Conservation (phyloP, 2,888 invertebrate genomes). For the Eurytoma adleriae region DNA sequence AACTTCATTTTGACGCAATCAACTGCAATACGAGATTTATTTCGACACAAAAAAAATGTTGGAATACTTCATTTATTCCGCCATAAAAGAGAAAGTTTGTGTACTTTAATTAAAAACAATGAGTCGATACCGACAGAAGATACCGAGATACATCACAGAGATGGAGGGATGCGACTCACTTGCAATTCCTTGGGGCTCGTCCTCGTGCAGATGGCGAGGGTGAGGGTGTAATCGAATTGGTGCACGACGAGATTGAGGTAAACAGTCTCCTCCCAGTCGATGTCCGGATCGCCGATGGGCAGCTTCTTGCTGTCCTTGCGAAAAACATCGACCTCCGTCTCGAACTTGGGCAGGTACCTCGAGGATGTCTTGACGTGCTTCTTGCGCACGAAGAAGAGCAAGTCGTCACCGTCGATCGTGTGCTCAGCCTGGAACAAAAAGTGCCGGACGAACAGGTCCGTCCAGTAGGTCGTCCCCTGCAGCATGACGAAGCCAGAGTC, state of each 20-base stretch:
- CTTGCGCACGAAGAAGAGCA: conserved; percentile 96
- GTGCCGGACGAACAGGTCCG: conserved; percentile 94
- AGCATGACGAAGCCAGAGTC: conserved; percentile 95
- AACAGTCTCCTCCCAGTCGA: conserved; percentile 99
- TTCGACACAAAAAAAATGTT: too few species aligned
- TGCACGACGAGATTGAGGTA: conserved; percentile 98
- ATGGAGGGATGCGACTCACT: conserved; percentile 78
- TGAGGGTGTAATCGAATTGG: conserved; percentile 98
- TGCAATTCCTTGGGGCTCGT: conserved; percentile 98
- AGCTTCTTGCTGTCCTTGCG: conserved; percentile 97
- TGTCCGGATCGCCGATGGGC: conserved; percentile 96
- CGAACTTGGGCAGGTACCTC: conserved; percentile 92
- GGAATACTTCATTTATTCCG: too few species aligned
- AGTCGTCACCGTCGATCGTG: conserved; percentile 94
- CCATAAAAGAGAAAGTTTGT: too few species aligned
- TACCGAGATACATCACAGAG: background rate
- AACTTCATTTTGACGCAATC: too few species aligned
- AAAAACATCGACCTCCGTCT: conserved; percentile 98
- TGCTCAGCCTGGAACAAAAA: conserved; percentile 94
- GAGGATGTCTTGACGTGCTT: conserved; percentile 93
- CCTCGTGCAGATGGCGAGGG: conserved; percentile 97
- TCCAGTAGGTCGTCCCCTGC: conserved; percentile 96
- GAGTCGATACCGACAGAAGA: too few species aligned
- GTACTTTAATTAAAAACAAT: background rate
- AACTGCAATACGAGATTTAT: too few species aligned